Percentiles rank a stretch among this genome's conserved stretches.
Conservation (phyloP, 2,113 vertebrate genomes). For the Silurus asotus region DNA sequence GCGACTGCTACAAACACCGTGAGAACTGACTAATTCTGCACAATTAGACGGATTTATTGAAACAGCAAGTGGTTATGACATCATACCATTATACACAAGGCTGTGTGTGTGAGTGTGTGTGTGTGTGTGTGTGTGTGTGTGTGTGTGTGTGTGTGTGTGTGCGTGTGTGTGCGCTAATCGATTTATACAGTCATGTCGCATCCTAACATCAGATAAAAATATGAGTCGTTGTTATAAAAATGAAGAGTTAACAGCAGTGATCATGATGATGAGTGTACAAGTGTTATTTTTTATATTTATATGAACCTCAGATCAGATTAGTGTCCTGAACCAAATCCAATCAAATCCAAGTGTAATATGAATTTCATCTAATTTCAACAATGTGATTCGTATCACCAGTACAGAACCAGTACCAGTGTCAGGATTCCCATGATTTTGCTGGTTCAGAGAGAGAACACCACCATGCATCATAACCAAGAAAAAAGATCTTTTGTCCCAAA, state of each 20-base stretch:
- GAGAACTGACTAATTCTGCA: not conserved
- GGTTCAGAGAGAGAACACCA: not conserved
- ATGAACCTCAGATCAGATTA: not conserved
- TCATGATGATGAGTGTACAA: not conserved
- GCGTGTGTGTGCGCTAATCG: not conserved
- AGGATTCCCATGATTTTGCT: not conserved
- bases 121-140: not conserved
- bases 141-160: constrained; percentile 4
- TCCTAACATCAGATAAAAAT: not conserved
- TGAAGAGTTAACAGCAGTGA: not conserved
- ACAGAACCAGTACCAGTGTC: not conserved
- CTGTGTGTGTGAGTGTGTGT: not conserved
- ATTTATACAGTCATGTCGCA: not conserved
- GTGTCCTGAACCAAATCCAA: not conserved
- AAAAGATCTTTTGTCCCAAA: not conserved
- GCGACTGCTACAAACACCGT: not conserved
- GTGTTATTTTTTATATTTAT: not conserved
- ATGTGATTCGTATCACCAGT: not conserved
- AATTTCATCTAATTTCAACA: not conserved
- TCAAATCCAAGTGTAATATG: not conserved
- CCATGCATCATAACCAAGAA: constrained; percentile 33
- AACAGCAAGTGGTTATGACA: constrained; percentile 13
- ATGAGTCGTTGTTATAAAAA: not conserved
- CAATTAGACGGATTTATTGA: not conserved
- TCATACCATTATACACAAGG: not conserved